These are phyloP conservation scores for Acanthopagrus latus DNA, from an alignment of 2,797 vertebrate species.

Conservation along the genomic window DNA sequence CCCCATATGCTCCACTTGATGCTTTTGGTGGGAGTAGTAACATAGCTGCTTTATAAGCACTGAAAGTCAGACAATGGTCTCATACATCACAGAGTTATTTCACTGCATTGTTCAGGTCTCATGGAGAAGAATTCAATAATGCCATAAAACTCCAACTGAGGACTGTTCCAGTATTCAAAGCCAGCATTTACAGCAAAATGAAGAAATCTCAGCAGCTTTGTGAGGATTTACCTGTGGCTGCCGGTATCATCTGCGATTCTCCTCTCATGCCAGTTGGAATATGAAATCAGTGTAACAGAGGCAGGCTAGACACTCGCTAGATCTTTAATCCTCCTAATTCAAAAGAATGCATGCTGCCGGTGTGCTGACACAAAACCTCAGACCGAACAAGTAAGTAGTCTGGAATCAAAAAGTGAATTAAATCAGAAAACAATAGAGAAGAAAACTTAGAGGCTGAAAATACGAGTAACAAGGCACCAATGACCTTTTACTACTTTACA, in stretches of 20 bases:
- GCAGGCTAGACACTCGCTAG: slow-evolving; percentile 19
- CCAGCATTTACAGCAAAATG: slow-evolving; percentile 24
- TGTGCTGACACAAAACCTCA: slow-evolving; percentile 22
- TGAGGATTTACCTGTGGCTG: slow-evolving; percentile 48
- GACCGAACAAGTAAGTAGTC: not conserved
- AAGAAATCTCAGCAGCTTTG: slow-evolving; percentile 44
- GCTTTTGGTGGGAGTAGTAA: not conserved
- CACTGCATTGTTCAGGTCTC: not conserved
- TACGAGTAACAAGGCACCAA: not conserved
- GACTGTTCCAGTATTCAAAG: slow-evolving; percentile 26
- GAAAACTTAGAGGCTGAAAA: slow-evolving; percentile 9
- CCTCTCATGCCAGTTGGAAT: slow-evolving; percentile 46
- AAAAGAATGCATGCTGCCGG: slow-evolving; percentile 31
- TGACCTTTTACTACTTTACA: too few relatives aligned
- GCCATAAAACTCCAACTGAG: not conserved
- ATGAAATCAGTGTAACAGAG: slow-evolving; percentile 50
- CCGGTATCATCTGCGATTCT: slow-evolving; percentile 37
- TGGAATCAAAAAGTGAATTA: slow-evolving; percentile 19
- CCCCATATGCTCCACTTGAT: slow-evolving; percentile 29
- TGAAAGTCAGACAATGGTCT: not conserved
- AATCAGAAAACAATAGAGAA: slow-evolving; percentile 7
- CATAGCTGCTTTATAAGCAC: not conserved
- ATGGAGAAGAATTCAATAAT: slow-evolving; percentile 15
- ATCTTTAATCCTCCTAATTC: slow-evolving; percentile 39
- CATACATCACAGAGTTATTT: not conserved